Evolutionary conservation across 1,140 invertebrate genomes (phyloP).

Genomic region (Leptinotarsa undecemlineata): DNA sequence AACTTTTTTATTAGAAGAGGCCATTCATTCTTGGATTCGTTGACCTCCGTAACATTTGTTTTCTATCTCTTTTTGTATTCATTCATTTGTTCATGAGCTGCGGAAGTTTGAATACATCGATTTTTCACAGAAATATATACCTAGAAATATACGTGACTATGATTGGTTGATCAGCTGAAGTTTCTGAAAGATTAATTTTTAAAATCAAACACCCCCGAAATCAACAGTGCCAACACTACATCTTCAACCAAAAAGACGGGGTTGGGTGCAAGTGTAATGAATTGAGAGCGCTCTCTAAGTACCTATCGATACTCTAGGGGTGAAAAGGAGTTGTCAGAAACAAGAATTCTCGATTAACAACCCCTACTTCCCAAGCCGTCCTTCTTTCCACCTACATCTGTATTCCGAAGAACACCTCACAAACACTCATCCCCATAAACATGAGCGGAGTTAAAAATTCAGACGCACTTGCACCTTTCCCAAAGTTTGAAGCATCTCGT

Average conservation of each 20-base stretch:
- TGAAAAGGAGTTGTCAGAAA: slow-evolving; percentile 44
- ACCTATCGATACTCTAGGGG: slow-evolving; percentile 45
- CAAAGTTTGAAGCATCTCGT: slow-evolving; percentile 12
- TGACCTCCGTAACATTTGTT: no score
- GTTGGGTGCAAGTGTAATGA: slow-evolving; percentile 39
- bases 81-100: no score
- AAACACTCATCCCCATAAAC: slow-evolving; percentile 24
- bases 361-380: not conserved
- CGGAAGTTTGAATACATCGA: no score
- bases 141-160: no score
- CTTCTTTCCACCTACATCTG: slow-evolving; percentile 2
- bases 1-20: no score
- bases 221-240: no score
- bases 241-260: not conserved
- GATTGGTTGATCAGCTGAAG: no score
- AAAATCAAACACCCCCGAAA: no score
- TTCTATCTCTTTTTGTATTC: no score
- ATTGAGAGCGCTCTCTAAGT: slow-evolving; percentile 39
- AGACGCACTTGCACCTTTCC: slow-evolving; percentile 25
- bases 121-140: no score
- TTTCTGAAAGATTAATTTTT: no score
- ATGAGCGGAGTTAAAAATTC: slow-evolving; percentile 23
- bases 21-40: no score
- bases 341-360: slow-evolving; percentile 48
- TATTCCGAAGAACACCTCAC: slow-evolving; percentile 16